Conservation (phyloP, 2,797 vertebrate genomes). For the Artibeus jamaicensis region DNA sequence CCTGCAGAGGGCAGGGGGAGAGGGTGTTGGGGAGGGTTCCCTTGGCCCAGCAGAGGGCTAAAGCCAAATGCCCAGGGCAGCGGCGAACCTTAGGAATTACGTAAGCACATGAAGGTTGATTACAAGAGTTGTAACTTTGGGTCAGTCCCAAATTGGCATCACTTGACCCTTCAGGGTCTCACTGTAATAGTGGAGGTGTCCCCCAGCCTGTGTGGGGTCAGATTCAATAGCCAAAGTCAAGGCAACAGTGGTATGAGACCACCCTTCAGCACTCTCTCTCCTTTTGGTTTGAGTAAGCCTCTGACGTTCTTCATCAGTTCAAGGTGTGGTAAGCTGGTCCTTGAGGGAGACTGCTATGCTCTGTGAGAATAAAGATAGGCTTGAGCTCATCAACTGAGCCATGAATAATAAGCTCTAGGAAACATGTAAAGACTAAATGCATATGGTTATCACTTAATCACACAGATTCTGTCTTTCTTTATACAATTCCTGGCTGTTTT, state of each 20-base stretch:
- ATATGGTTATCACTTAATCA: neutral
- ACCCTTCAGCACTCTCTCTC: neutral
- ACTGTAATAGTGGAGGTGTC: neutral
- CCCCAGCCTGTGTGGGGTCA: neutral
- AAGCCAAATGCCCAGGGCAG: neutral
- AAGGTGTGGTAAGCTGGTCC: neutral
- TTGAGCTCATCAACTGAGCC: neutral
- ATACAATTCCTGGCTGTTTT: neutral
- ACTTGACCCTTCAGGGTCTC: too few relatives aligned
- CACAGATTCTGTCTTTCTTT: neutral
- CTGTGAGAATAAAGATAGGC: neutral
- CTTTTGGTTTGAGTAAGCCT: neutral
- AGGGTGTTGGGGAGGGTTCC: neutral
- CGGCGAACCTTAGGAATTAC: too few relatives aligned
- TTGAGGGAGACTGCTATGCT: neutral
- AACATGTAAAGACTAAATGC: neutral
- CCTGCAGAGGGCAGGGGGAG: neutral
- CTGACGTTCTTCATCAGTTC: neutral
- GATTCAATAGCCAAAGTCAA: neutral
- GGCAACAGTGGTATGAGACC: too few relatives aligned
- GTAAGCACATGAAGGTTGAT: neutral
- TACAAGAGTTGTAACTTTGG: neutral
- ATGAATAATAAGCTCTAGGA: neutral
- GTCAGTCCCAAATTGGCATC: neutral
- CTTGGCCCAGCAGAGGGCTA: accelerated